Evolutionary conservation across 35 echinoderm and acorn worm genomes (phyloP).

Genomic region (Hemicentrotus pulcherrimus): DNA sequence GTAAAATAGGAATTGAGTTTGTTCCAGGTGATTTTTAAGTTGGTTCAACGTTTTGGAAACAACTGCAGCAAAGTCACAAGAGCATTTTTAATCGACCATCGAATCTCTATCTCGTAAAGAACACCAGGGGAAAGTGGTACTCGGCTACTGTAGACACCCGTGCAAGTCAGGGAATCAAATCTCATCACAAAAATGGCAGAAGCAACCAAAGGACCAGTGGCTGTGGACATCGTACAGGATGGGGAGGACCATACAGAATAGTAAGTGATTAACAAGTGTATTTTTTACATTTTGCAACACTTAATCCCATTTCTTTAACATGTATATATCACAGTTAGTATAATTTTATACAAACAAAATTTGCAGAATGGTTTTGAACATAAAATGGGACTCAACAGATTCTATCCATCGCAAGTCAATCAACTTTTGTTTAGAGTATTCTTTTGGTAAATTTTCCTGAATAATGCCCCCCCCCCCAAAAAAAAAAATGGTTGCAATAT

Average conservation of each 20-base stretch:
- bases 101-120: background rate
- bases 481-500: too few species aligned
- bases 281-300: too few species aligned
- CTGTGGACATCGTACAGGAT: background rate
- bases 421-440: too few species aligned
- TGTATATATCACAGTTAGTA: too few species aligned
- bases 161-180: background rate
- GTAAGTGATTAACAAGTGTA: background rate
- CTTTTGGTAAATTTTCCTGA: too few species aligned
- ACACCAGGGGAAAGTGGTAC: background rate
- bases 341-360: too few species aligned
- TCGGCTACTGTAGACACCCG: background rate
- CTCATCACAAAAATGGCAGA: background rate
- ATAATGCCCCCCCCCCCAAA: too few species aligned
- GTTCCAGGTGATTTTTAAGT: background rate
- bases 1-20: background rate
- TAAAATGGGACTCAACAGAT: too few species aligned
- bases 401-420: too few species aligned
- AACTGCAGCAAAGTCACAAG: background rate
- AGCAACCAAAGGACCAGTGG: background rate
- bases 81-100: background rate
- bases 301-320: too few species aligned
- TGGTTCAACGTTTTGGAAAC: background rate
- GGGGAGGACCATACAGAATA: background rate
- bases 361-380: too few species aligned